Evolutionary conservation across 2,797 vertebrate species (phyloP), one percentile per base, ranked within the genome.

Genomic region (Gadopsis bispinosus): DNA sequence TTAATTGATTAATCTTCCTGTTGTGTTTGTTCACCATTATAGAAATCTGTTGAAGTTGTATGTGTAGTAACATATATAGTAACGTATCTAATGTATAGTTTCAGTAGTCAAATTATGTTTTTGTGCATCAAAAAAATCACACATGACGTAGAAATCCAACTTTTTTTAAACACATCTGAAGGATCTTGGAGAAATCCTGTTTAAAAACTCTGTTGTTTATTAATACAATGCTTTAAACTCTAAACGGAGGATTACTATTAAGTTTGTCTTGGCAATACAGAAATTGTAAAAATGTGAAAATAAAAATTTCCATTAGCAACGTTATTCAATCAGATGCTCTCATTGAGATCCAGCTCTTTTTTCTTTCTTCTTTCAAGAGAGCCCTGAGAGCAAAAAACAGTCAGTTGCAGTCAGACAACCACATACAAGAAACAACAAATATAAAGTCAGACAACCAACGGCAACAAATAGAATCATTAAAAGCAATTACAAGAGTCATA

Each of bases 401-500:
- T n/a, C 22, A 56, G 26, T 29, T 43, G 29, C 35, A 61, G 56
- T 62, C 31, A 65, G 63, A 61, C n/a, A 75, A 33, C 64, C 66
- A 69, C 63, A 67, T 29, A 29, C 3, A 4, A 55, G 39, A 47
- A 86, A 63, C 22, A 39, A 33, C 45, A 66, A 29, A 71, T 20
- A 76, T 53, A 72, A 54, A 82, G 45, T 50, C 65, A 80, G 67
- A 84, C 53, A 64, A 67, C 53, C 11, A 43, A 63, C 59, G 47
- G 75, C 72, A 62, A 76, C 72, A 83, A 70, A 77, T 47, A 26
- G 33, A 66, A 33, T 74, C 53, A 80, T 89, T 83, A 77, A 80
- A 70, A 75, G 63, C 67, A 80, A 79, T 84, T 77, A 80, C 60
- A 64, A 45, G 69, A 73, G 77, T 73, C 71, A 78, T 83, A 81